These are phyloP conservation scores for Tyrannus savana DNA, from an alignment of 2,113 vertebrate species.

Conservation along the genomic window DNA sequence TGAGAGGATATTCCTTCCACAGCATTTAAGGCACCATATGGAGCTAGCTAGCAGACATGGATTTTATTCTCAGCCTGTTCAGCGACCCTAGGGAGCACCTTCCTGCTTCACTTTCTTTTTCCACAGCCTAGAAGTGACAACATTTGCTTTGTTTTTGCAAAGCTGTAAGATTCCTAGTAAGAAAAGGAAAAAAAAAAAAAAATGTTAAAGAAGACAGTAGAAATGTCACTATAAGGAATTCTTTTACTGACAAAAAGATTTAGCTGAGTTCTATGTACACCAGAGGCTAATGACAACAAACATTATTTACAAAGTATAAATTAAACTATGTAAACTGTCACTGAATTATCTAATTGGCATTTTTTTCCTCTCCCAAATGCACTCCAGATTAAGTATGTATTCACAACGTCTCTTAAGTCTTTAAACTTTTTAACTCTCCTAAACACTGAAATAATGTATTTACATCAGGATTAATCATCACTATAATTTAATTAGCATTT, in stretches of 20 bases:
- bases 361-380: conserved; percentile 39
- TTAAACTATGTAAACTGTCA: conserved; percentile 17
- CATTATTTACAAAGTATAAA: conserved; percentile 45
- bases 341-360: conserved; percentile 45
- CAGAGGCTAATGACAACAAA: conserved; percentile 39
- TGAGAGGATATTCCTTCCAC: neutral
- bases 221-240: neutral
- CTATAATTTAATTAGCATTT: conserved; percentile 81
- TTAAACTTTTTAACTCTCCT: conserved; percentile 70
- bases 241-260: neutral
- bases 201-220: neutral
- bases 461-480: conserved; percentile 79
- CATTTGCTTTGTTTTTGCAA: neutral
- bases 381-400: conserved; percentile 38
- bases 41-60: neutral
- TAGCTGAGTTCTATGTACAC: neutral
- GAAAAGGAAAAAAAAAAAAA: neutral
- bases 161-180: neutral
- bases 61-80: neutral
- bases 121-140: neutral
- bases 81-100: neutral
- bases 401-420: conserved; percentile 55
- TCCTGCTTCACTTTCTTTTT: neutral
- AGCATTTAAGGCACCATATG: neutral
- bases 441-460: conserved; percentile 72